phyloP scores from a whole-genome alignment of 2,797 vertebrate genomes.

The Eulemur mongoz region DNA sequence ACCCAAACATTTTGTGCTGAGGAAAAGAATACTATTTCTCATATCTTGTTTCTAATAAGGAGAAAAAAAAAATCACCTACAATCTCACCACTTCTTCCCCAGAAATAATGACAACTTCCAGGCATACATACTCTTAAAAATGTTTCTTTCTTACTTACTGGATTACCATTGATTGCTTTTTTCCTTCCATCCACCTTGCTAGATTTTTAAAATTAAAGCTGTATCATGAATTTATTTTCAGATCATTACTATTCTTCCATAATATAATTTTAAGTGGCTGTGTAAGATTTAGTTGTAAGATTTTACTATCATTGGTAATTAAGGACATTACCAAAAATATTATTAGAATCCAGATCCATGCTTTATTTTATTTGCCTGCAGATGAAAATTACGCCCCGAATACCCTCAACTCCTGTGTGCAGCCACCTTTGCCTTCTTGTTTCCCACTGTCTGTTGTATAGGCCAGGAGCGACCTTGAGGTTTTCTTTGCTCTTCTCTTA shows the following conservation, averaged over 20 bases:
- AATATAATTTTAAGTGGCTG: neutral
- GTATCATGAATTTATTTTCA: neutral
- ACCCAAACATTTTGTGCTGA: neutral
- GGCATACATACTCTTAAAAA: neutral
- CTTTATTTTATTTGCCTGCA: neutral
- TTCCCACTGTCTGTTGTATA: neutral
- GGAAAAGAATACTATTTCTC: neutral
- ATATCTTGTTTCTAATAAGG: neutral
- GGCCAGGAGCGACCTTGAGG: neutral
- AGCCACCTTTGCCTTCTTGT: neutral
- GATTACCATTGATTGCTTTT: neutral
- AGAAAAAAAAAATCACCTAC: neutral
- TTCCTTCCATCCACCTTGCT: neutral
- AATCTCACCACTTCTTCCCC: neutral
- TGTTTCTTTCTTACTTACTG: neutral
- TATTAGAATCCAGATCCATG: neutral
- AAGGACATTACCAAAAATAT: neutral
- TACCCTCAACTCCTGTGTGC: neutral
- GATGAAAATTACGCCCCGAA: neutral
- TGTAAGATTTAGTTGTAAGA: constrained; percentile 4
- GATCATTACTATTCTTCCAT: neutral
- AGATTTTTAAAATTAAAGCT: neutral
- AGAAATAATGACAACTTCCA: neutral
- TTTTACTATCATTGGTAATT: neutral
- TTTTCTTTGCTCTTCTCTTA: neutral